Evolutionary conservation across 2,113 vertebrate genomes (phyloP).

Genomic region (Muscicapa adusta): DNA sequence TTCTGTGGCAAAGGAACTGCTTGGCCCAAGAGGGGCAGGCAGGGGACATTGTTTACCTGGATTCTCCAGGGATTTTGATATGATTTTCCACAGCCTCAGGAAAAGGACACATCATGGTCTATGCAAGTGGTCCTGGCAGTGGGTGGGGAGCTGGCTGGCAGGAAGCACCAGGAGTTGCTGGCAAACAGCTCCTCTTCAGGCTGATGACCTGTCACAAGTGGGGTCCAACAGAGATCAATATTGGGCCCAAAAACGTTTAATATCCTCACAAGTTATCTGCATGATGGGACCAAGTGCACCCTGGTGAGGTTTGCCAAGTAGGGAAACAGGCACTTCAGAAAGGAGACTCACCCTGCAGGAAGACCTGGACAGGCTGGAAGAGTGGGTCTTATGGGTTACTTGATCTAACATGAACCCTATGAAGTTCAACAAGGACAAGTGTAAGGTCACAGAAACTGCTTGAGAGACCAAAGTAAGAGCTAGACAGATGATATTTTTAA

Average conservation of each 20-base stretch:
- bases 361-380: not conserved
- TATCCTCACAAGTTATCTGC: not conserved
- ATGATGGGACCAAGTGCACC: not conserved
- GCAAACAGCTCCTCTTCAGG: not conserved
- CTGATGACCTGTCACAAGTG: not conserved
- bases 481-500: not conserved
- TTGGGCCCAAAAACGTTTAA: not conserved
- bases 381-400: not conserved
- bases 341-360: not conserved
- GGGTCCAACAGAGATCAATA: fast-evolving
- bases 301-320: not conserved
- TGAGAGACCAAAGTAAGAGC: not conserved
- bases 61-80: not conserved
- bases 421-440: not conserved
- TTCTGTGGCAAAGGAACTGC: not conserved
- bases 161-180: not conserved
- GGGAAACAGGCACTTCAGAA: not conserved
- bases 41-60: fast-evolving
- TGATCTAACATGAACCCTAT: not conserved
- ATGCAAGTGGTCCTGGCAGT: not conserved
- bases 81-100: not conserved
- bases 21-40: fast-evolving
- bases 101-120: not conserved
- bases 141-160: not conserved
- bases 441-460: not conserved